Percentiles rank a stretch among this genome's conserved stretches.
These are phyloP conservation scores for Eristalis tenax DNA, from an alignment of 2,888 invertebrate species.

Conservation along the genomic window DNA sequence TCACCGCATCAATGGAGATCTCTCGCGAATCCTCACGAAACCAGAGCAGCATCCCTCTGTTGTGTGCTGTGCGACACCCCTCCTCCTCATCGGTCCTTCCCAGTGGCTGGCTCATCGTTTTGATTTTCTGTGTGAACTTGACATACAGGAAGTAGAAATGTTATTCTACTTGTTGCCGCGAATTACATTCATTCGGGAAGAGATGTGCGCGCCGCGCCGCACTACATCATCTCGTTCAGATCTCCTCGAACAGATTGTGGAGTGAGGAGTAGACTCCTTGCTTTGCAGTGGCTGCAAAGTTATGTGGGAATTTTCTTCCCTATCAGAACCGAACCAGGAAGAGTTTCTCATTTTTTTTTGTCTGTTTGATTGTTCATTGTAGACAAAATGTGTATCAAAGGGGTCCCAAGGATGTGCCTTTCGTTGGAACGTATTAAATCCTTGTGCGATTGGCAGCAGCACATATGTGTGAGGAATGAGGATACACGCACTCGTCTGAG, in stretches of 20 bases:
- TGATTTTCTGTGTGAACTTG: constrained; percentile 49
- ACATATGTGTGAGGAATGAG: too few species aligned
- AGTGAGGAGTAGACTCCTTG: background rate
- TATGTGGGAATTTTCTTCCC: constrained; percentile 70
- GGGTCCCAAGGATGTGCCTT: constrained; percentile 61
- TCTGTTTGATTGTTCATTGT: constrained; percentile 52
- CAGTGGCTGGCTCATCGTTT: background rate
- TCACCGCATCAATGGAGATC: constrained; percentile 32
- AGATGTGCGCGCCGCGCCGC: constrained; percentile 25
- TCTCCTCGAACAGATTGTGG: constrained; percentile 58
- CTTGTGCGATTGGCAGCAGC: constrained; percentile 44
- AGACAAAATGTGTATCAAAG: constrained; percentile 47
- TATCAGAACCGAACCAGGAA: constrained; percentile 52
- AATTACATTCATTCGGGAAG: constrained; percentile 37
- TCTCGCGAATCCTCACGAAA: constrained; percentile 35
- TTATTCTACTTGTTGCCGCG: constrained; percentile 68
- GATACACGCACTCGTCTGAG: constrained; percentile 38
- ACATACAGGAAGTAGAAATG: constrained; percentile 65
- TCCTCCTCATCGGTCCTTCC: background rate
- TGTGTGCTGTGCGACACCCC: background rate
- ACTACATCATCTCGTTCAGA: constrained; percentile 35
- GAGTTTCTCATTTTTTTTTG: constrained; percentile 3
- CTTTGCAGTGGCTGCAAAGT: constrained; percentile 8
- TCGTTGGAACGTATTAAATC: constrained; percentile 39
- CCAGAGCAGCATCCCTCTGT: constrained; percentile 29